Base-by-base conservation (phyloP, 1,140 invertebrate species). In the Bombus waltoni region DNA sequence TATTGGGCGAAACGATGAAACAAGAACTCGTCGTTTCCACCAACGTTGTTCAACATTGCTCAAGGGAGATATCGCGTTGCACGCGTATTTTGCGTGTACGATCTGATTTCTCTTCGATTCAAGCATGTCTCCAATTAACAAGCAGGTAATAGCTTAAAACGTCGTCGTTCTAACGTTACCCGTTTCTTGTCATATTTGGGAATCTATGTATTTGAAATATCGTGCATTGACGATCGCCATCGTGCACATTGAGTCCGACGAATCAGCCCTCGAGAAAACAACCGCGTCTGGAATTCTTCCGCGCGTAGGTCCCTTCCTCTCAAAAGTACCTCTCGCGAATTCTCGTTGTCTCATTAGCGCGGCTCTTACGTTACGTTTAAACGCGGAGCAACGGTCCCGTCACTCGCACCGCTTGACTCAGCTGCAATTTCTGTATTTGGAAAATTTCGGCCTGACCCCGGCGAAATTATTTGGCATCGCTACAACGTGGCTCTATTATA, bases 401-500 rank as follows among this genome's bases (percentile, higher is more conserved):
- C 47, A 53, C 47, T 53, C 22, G 18, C 47, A 18, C 47, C 18
- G 18, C 18, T 53, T 53, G 47, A 53, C 22, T 53, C 47, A 53
- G 18, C 5, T 22, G 81, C 75, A 81, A 77, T 89, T 87, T 81
- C 66, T 62, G 84, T 83, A 59, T 84, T 80, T 89, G 84, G 85
- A 87, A 89, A 89, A 79, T 68, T 87, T 57, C 68, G 53, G 32
- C 38, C 53, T 72, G 87, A 82, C 81, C 87, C 79, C 6, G n/a
- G 57, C 75, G 76, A 86, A 89, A 89, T 89, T 87, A 89, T 89
- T 71, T 53, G 80, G 62, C 73, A 81, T 87, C 75, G 88, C 71
- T 82, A 82, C 88, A 87, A 80, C 74, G 84, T 47, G 25, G 72
- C 74, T 85, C 70, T 83, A 87, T 87, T 89, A 90, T 84, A 90